Evolutionary conservation across 2,888 invertebrate genomes (phyloP), one percentile per base, ranked within the genome.

Genomic region (Argynnis bischoffii): DNA sequence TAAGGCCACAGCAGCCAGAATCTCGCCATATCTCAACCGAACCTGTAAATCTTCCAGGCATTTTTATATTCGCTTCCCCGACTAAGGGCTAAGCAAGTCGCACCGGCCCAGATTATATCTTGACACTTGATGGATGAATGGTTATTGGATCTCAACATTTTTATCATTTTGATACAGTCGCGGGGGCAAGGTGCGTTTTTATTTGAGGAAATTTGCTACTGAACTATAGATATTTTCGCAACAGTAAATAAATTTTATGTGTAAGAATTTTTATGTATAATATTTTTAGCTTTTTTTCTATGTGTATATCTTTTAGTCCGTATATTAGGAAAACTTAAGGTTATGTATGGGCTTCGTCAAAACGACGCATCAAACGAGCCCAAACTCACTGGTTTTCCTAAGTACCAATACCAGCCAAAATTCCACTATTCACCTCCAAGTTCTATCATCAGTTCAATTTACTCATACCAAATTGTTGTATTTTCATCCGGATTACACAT

Each of bases 111-210:
- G 94, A 94, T 94, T 94, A 94, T 94, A 93, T 94, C 94, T 94
- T 94, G 95, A 95, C 95, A 93, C 93, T 92, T 95, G 95, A 95
- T 95, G 95, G 95, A 95, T 95, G 95, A 95, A 95, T 95, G 95
- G 95, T 95, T 95, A 95, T 95, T 95, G 95, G 95, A 94, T 94
- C 94, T 94, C 93, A 93, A 93, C 93, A 93, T 94, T 94, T 94
- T 93, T 93, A 93, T 93, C 93, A 92, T 93, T 92, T 93, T 92
- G 91, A 91, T 92, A 91, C 91, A 92, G 90, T 88, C 79, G 83
- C 59, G 78, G 79, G 77, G 84, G 84, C 83, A 86, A 88, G 89
- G 89, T 89, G 85, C 80, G 80, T 81, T 69, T 69, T 64, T 69
- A 63, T 79, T 79, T 77, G 72, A 71, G 74, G 70, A 71, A 74